phyloP scores from a whole-genome alignment of 2,888 invertebrate genomes.

The Drosophila macrospina region DNA sequence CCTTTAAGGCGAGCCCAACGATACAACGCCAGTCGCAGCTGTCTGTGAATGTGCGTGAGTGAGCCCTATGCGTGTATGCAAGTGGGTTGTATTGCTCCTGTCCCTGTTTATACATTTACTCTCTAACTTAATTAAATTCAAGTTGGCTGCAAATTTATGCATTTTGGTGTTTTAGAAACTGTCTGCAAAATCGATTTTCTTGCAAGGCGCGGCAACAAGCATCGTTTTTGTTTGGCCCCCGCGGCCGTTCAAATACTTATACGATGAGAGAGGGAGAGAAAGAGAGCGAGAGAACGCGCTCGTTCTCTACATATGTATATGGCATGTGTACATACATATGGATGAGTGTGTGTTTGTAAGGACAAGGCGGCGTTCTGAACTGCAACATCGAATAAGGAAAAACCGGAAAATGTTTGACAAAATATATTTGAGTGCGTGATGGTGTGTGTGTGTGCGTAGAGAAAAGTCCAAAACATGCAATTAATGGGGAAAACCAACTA shows the following conservation, averaged over 20 bases:
- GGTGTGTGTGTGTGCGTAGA: constrained; percentile 28
- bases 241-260: constrained; percentile 36
- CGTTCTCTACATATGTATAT: constrained; percentile 33
- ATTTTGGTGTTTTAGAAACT: constrained; percentile 51
- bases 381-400: constrained; percentile 78
- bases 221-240: constrained; percentile 55
- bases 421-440: constrained; percentile 49
- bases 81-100: constrained; percentile 42
- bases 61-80: constrained; percentile 19
- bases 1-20: constrained; percentile 55
- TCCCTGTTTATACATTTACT: constrained; percentile 33
- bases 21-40: constrained; percentile 36
- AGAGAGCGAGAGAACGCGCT: constrained; percentile 27
- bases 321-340: constrained; percentile 16
- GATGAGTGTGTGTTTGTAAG: constrained; percentile 50
- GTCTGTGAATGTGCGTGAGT: constrained; percentile 35
- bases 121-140: constrained; percentile 52
- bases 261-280: constrained; percentile 39
- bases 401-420: constrained; percentile 77
- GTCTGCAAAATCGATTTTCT: constrained; percentile 80
- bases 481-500: constrained; percentile 44
- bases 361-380: constrained; percentile 51
- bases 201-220: constrained; percentile 77
- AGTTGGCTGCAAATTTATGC: constrained; percentile 57
- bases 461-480: constrained; percentile 56